Percentiles rank a stretch among this genome's conserved stretches.
Evolutionary conservation across 2,113 vertebrate species (phyloP).

Genomic region (Plecturocebus donacophilus): DNA sequence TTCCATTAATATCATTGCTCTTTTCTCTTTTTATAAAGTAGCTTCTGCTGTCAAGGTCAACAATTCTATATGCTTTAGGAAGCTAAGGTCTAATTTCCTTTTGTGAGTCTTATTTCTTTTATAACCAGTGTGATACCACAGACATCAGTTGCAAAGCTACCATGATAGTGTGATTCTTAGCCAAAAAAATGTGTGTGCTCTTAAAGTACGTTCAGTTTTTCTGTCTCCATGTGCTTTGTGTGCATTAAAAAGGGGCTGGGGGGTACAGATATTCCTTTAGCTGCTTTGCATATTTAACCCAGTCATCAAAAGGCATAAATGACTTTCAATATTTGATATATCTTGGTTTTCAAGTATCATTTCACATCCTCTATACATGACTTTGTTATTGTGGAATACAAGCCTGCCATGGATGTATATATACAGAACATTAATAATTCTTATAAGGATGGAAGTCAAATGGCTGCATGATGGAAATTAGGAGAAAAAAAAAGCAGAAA

Average conservation of each 20-base stretch:
- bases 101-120: slow-evolving; percentile 50
- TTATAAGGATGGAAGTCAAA: slow-evolving; percentile 43
- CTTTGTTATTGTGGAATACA: slow-evolving; percentile 8
- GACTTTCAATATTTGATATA: background rate
- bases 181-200: slow-evolving; percentile 4
- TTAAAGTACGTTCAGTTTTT: slow-evolving; percentile 13
- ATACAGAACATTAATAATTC: slow-evolving; percentile 44
- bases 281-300: slow-evolving; percentile 64
- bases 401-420: slow-evolving; percentile 52
- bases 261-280: background rate
- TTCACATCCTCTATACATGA: slow-evolving; percentile 8
- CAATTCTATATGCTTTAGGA: slow-evolving; percentile 9
- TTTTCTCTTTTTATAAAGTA: slow-evolving; percentile 11
- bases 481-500: slow-evolving; percentile 59
- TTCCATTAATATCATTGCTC: background rate
- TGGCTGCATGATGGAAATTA: slow-evolving; percentile 63
- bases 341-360: slow-evolving; percentile 59
- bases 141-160: slow-evolving; percentile 41
- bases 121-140: slow-evolving; percentile 4
- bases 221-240: background rate
- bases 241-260: background rate
- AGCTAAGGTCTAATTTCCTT: slow-evolving; percentile 39
- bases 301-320: slow-evolving; percentile 54
- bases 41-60: slow-evolving; percentile 50
- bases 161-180: slow-evolving; percentile 23